These are phyloP conservation scores for Acanthis flammea DNA, from an alignment of 2,797 vertebrate species.

Conservation along the genomic window DNA sequence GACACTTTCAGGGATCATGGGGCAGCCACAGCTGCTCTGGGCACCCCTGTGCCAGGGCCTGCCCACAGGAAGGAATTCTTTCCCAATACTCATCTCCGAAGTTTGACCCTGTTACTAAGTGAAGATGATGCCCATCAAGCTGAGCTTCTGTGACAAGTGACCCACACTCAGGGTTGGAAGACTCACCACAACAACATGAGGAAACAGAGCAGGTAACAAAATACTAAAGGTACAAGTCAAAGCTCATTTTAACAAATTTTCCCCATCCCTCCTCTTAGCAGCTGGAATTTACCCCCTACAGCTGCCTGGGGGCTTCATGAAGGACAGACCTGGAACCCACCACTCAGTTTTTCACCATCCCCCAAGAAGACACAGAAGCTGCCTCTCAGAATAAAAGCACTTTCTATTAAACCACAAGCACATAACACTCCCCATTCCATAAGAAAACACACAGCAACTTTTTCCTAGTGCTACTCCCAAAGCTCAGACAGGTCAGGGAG, in stretches of 20 bases:
- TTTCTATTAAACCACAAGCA: neutral
- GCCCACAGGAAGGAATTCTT: fast-evolving
- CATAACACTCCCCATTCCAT: fast-evolving
- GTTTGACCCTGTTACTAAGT: neutral
- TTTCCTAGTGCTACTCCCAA: neutral
- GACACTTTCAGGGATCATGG: neutral
- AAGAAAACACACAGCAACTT: fast-evolving
- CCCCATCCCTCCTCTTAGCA: neutral
- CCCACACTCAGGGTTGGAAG: fast-evolving
- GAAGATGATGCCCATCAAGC: neutral
- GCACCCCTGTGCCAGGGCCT: neutral
- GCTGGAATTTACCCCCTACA: neutral
- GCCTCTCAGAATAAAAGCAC: neutral
- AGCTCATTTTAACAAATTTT: neutral
- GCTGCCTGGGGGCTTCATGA: neutral
- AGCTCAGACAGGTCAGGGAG: neutral
- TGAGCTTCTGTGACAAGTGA: neutral
- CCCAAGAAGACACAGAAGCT: neutral
- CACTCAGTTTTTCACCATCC: neutral
- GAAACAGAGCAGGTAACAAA: neutral
- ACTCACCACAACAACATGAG: neutral
- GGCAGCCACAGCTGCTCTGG: neutral
- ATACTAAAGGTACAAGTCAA: neutral
- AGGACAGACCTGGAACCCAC: neutral
- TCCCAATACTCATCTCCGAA: neutral